Evolutionary conservation across 2,113 vertebrate genomes (phyloP), one percentile per base, ranked within the genome.

Genomic region (Salvelinus sp.): DNA sequence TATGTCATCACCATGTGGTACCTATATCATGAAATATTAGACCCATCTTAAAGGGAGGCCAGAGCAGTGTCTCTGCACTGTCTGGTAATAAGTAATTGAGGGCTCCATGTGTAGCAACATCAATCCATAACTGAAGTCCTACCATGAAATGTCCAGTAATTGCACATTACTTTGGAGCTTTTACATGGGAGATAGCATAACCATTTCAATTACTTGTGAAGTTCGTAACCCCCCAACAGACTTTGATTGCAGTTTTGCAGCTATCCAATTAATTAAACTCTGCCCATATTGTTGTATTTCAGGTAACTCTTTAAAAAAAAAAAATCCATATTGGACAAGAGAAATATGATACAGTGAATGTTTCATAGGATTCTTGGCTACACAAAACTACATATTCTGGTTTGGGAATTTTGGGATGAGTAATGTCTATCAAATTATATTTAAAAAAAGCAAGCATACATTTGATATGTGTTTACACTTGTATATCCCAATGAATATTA

Each of bases 21-120:
- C 63, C 73, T 44, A 70, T 75, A 74, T 76, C 47, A 77, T 73
- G 79, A 77, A 75, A 79, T 76, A 58, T 84, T 13, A 65, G 75
- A 78, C 57, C 10, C 22, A 76, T n/a, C 58, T 65, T 62, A 7
- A 69, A 6, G 14, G 60, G 69, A 77, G 23, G 9, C 50, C 47
- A 78, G 79, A 81, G 73, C 63, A 57, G 58, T 63, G 57, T 18
- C 50, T 33, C 77, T 60, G 20, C 44, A 76, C 47, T 16, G 47
- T 71, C 25, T 62, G 44, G 57, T 76, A 30, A 81, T 73, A 69
- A 82, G 80, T 75, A 74, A 79, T 78, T 77, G 47, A 50, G 75
- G 75, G 63, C 50, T 72, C 16, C 76, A 47, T 68, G 78, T 14
- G 76, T 81, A 16, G 25, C 64, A 57, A 65, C 47, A 47, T 74